These are phyloP conservation scores for Neoarius graeffei DNA, from an alignment of 2,113 vertebrate genomes.

Conservation along the genomic window DNA sequence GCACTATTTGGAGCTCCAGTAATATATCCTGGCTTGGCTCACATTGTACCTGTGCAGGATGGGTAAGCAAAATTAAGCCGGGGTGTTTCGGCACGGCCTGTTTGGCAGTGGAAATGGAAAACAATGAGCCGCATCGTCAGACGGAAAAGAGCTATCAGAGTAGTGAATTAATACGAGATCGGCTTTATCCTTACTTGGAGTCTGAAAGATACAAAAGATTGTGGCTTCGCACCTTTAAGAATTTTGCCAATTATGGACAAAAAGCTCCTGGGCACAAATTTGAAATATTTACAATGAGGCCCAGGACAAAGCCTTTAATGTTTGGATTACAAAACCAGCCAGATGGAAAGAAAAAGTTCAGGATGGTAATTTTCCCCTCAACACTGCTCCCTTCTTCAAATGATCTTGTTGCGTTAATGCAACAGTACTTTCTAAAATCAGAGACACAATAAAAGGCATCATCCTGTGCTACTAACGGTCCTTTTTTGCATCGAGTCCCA, in stretches of 20 bases:
- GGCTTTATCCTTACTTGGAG: background rate
- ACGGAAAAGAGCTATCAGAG: background rate
- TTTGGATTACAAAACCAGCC: background rate
- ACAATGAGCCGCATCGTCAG: background rate
- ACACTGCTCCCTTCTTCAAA: background rate
- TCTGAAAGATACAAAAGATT: background rate
- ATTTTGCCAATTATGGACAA: background rate
- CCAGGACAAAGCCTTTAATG: background rate
- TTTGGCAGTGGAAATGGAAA: background rate
- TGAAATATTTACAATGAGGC: background rate
- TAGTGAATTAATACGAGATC: background rate
- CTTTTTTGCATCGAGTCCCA: background rate
- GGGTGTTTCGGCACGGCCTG: background rate
- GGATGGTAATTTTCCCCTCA: background rate
- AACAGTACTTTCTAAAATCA: background rate
- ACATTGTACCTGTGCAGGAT: too few species aligned
- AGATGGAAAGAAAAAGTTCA: conserved; percentile 1
- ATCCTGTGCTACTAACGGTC: background rate
- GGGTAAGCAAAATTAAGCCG: background rate
- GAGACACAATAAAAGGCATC: background rate
- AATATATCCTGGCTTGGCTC: background rate
- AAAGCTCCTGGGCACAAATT: background rate
- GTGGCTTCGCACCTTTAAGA: background rate
- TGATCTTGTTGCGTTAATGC: too few species aligned
- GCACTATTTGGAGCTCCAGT: background rate